Evolutionary conservation across 2,113 vertebrate genomes (phyloP), one percentile per base, ranked within the genome.

Genomic region (Channa argus): DNA sequence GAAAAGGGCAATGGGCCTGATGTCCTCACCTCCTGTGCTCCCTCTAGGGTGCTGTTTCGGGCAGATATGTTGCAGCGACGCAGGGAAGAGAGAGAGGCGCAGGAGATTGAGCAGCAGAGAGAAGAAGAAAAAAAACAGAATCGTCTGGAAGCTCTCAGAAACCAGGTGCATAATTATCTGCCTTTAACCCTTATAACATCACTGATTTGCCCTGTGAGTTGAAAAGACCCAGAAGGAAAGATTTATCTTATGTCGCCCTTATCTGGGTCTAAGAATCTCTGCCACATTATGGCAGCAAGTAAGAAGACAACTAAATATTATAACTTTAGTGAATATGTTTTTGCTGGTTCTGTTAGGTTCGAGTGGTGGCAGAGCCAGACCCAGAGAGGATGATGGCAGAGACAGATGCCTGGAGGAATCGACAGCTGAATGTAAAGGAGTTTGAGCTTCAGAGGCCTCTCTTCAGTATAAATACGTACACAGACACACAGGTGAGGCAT

Each of bases 391-490:
- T 94, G 82, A 96, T 96, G 95, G 92, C 94, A 71, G 94, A 95
- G 5, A 99, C 98, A 0, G 83, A 93, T 82, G 94, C 96, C 0
- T 98, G 94, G 10, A 96, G 74, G 87, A 94, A 92, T n/a, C 95
- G 87, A 8, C 86, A 88, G 62, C 84, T 85, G 45, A 24, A 90
- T 56, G 92, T 91, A 4, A 80, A 94, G 1, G 95, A 96, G 80
- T 92, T 92, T 75, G 81, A 92, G 61, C 94, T 96, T 63, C 96
- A 95, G 41, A 96, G 91, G 89, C 97, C 97, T 2, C 95, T 99
- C 45, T 99, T 96, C 53, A 90, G 85, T 43, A 34, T 99, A 66
- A 93, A 95, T 77, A 99, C 97, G 0, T 99, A 95, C 93, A 98
- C 74, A 13, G 95, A 96, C 11, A 90, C 92, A 71, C 96, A 99